Evolutionary conservation across 2,797 vertebrate species (phyloP), one percentile per base, ranked within the genome.

Genomic region (Callimico goeldii): DNA sequence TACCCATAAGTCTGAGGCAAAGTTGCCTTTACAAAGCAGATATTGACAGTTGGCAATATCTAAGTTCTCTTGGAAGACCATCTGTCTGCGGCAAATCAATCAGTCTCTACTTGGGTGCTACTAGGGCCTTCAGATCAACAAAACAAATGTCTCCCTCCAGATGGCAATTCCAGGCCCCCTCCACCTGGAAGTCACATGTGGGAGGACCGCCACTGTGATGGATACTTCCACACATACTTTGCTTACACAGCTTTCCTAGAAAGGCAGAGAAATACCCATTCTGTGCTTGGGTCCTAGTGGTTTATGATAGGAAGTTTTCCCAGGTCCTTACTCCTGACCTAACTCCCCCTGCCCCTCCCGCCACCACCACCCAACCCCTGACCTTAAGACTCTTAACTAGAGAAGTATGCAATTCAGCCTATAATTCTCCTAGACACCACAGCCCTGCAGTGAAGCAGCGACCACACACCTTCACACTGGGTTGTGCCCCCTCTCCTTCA

Each of bases 151-250:
- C 39, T 93, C 72, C 39, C 28, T 81, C 79, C 30, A 64, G 48
- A 81, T 73, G 90, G 76, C 72, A 91, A 77, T 50, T 39, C 81
- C 85, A 92, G 92, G 55, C 33, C 33, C 88, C 79, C 46, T 94
- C 82, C 81, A 57, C 52, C 82, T 33, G 24, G 75, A 46, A 90
- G 91, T 19, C 73, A 80, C 33, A 64, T 73, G 76, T 82, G 91
- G 85, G 39, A 76, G 80, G 50, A 64, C 20, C 20, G n/a, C 81
- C 79, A 28, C 36, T 4, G 41, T 33, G 24, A 19, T 84, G 24
- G 84, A 82, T 24, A 76, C 33, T 41, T 57, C 64, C 39, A 41
- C 20, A 89, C 24, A 36, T 19, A 85, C 41, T 73, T 67, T 67
- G 19, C 81, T 61, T 91, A 46, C 48, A 89, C 26, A 72, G 43